Evolutionary conservation across 2,888 invertebrate genomes (phyloP).

Genomic region (Apamea sordens): DNA sequence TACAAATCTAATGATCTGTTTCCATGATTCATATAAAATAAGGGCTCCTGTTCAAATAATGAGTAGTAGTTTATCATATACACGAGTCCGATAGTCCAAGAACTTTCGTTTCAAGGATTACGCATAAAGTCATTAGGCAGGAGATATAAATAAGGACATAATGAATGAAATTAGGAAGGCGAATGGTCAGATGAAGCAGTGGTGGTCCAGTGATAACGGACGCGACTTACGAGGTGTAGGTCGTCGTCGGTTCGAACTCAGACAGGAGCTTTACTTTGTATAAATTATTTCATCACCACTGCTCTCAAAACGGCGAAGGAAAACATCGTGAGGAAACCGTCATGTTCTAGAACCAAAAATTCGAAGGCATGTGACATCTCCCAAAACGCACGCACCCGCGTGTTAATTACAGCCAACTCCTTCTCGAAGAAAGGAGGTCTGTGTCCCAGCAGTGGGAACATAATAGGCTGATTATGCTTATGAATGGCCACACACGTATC

Average conservation of each 20-base stretch:
- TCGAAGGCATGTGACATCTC: neutral
- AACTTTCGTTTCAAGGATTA: neutral
- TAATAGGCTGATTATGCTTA: neutral
- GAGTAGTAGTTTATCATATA: neutral
- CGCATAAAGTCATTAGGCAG: too few species aligned
- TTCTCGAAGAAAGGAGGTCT: neutral
- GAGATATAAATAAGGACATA: neutral
- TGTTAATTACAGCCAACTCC: neutral
- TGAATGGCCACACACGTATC: neutral
- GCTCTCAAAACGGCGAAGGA: neutral
- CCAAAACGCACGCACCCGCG: neutral
- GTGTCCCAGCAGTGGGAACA: neutral
- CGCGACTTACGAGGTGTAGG: too few species aligned
- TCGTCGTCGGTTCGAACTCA: too few species aligned
- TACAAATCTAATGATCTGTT: slow-evolving; percentile 2
- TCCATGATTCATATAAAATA: slow-evolving; percentile 13
- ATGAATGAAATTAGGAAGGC: neutral
- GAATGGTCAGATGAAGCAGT: neutral
- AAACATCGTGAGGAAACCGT: neutral
- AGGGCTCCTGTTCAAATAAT: neutral
- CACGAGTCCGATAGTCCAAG: neutral
- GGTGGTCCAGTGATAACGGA: too few species aligned
- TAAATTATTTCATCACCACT: neutral
- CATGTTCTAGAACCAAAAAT: neutral
- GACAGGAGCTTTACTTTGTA: neutral